Conservation (phyloP, 2,113 vertebrate species). For the Pavo muticus region DNA sequence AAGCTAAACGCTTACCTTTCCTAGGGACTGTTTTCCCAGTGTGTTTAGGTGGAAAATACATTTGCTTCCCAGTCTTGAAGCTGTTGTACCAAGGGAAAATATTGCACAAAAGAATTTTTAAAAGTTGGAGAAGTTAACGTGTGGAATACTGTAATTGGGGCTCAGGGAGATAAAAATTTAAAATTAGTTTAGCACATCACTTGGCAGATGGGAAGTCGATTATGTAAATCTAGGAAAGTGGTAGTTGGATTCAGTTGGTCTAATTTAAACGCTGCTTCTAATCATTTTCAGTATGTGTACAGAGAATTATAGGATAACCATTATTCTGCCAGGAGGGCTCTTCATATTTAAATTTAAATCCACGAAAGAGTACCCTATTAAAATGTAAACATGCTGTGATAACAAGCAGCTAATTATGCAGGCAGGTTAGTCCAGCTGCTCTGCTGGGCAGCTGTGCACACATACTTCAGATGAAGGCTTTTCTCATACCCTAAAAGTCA, state of each 20-base stretch:
- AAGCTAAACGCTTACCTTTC: not conserved
- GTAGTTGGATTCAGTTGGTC: constrained; percentile 49
- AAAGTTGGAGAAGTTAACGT: not conserved
- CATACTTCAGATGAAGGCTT: not conserved
- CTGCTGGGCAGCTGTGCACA: not conserved
- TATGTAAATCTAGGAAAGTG: constrained; percentile 61
- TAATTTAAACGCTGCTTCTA: constrained; percentile 51
- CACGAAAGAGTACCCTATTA: constrained; percentile 19
- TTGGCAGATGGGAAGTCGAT: constrained; percentile 59
- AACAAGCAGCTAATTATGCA: constrained; percentile 26
- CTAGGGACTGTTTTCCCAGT: not conserved
- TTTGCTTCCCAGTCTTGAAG: not conserved
- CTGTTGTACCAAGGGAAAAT: not conserved
- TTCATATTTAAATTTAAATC: constrained; percentile 47
- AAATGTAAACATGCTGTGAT: constrained; percentile 51
- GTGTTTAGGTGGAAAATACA: not conserved
- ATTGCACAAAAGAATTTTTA: constrained; percentile 10
- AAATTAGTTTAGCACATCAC: constrained; percentile 45
- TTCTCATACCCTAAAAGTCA: not conserved
- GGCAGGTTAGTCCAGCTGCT: constrained; percentile 8
- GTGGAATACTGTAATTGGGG: constrained; percentile 36
- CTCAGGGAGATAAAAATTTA: constrained; percentile 32
- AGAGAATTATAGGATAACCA: constrained; percentile 23
- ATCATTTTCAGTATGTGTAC: constrained; percentile 17
- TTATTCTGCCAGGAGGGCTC: constrained; percentile 40